Percentiles rank a stretch among this genome's conserved stretches.
Conservation (phyloP, 2,797 vertebrate genomes). For the Emys orbicularis region DNA sequence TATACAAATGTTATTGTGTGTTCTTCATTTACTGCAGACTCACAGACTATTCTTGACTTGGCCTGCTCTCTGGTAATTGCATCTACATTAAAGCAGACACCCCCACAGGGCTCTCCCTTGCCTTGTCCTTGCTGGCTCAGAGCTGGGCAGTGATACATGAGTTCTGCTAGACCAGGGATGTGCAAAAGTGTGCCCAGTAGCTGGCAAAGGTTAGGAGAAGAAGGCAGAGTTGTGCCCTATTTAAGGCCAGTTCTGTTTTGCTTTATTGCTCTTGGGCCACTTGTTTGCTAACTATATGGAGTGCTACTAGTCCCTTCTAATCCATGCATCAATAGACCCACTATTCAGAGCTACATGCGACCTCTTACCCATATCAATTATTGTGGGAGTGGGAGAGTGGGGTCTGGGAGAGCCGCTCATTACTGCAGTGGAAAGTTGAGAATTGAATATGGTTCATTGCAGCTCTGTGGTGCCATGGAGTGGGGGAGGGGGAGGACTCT, state of each 20-base stretch:
- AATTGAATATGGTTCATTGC: background rate
- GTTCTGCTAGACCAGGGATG: constrained; percentile 14
- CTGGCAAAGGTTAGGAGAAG: constrained; percentile 13
- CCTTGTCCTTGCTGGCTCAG: constrained; percentile 32
- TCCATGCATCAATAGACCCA: background rate
- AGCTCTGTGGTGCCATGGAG: background rate
- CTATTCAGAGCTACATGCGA: background rate
- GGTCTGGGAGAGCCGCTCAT: background rate
- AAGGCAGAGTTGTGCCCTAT: background rate
- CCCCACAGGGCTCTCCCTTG: constrained; percentile 56
- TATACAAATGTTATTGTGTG: constrained; percentile 31
- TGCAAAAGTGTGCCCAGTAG: background rate
- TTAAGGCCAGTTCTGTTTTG: constrained; percentile 22
- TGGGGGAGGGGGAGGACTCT: background rate
- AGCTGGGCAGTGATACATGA: constrained; percentile 23
- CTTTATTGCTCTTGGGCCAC: background rate
- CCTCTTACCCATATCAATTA: fast-evolving
- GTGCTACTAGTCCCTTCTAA: constrained; percentile 3
- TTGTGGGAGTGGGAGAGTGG: background rate
- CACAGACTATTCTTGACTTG: constrained; percentile 57
- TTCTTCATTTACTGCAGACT: constrained; percentile 49
- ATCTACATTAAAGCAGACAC: constrained; percentile 67
- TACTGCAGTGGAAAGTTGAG: background rate
- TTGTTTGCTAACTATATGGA: background rate
- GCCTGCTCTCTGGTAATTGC: constrained; percentile 71